A percentile compares a stretch with the other conserved stretches of the same genome.
Evolutionary conservation across 2,797 vertebrate genomes (phyloP).

Genomic region (Iguana delicatissima): DNA sequence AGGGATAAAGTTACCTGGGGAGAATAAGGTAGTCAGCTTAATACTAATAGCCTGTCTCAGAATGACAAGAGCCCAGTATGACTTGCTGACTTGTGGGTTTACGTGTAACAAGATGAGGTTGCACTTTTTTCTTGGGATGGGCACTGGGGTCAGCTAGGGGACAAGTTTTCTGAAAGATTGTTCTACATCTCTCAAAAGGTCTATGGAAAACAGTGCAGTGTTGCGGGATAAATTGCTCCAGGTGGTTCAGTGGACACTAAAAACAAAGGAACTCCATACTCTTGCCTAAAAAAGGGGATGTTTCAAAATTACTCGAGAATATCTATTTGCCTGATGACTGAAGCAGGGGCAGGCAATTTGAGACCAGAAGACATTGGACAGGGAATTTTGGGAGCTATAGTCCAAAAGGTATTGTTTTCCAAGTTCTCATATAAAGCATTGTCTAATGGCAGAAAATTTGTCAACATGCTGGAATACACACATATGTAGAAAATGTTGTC

Average conservation of each 20-base stretch:
- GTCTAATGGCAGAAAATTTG: no score
- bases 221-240: neutral
- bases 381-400: no score
- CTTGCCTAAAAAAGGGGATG: no score
- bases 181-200: neutral
- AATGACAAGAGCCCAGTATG: fast-evolving
- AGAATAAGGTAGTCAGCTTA: constrained; percentile 46
- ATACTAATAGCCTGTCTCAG: fast-evolving
- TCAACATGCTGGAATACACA: no score
- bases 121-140: fast-evolving
- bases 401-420: no score
- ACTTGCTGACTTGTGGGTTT: neutral
- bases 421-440: no score
- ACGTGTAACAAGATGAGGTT: neutral
- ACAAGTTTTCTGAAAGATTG: constrained; percentile 21
- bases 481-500: no score
- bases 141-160: constrained; percentile 13
- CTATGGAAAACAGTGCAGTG: constrained; percentile 25
- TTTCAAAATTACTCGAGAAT: no score
- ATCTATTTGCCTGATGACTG: no score
- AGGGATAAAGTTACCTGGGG: constrained; percentile 55
- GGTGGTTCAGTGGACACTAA: neutral
- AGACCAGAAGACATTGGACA: no score
- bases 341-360: no score
- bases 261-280: neutral